Base-by-base conservation (phyloP, 2,888 invertebrate genomes). In the Hyles lineata region DNA sequence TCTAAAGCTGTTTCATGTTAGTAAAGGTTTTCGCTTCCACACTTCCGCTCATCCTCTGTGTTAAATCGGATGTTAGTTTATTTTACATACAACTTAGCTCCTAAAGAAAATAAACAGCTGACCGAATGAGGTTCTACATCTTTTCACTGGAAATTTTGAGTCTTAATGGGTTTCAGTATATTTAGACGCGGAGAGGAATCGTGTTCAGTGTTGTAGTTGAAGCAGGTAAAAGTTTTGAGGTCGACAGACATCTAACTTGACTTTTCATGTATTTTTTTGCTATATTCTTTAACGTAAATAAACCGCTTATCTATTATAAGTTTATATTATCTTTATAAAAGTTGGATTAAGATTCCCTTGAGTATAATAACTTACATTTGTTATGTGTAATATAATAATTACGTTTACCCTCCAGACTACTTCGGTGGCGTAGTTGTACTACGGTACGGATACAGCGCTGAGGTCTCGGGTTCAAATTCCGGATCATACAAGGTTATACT, bases 21-120 rank as follows among this genome's bases (percentile, higher is more conserved):
- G 25, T 52, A 55, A 55, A 70, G 55, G 55, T 55, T 25, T 70
- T 70, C 25, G 32, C 70, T 55, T 52, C 55, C 70, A n/a, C 59
- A 29, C 29, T 29, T 29, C 29, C 29, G 70, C 29, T 21, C 58
- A 67, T 63, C 63, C 63, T 15, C 43, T 67, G 21, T 63, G 70
- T 79, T 78, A 76, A 78, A 79, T 77, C 73, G 72, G 73, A 77
- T 75, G 76, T 76, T 77, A 78, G 74, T 79, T 79, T 76, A 79
- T 76, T 80, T 77, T 78, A 76, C 74, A 75, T 76, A 75, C 73
- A 74, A 80, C 76, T 80, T 76, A 76, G 74, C 43, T 76, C 70
- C 61, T 73, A 76, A 76, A 76, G 75, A 76, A 77, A 77, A 78
- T 77, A 78, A 78, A 77, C 72, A 75, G 74, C 74, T 72, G 75